Percentiles rank a stretch among this genome's conserved stretches.
phyloP scores from a whole-genome alignment of 2,888 invertebrate genomes.

The Sesia bembeciformis region DNA sequence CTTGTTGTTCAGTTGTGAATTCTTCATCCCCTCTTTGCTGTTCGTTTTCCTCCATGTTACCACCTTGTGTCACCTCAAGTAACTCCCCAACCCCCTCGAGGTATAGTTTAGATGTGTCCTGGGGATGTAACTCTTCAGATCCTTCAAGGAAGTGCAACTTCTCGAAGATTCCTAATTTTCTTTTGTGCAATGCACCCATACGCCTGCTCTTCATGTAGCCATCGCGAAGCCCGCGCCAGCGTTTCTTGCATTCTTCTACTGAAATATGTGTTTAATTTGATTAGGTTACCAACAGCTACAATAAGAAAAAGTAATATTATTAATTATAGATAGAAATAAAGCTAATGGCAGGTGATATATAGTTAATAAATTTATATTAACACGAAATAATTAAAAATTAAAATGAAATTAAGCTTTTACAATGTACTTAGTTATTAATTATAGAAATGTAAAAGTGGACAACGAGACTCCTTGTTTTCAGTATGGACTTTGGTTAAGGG shows the following conservation, averaged over 20 bases:
- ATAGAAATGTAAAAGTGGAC: too few species aligned
- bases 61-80: slow-evolving; percentile 3
- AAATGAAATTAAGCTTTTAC: too few species aligned
- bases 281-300: too few species aligned
- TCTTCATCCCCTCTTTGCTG: slow-evolving; percentile 13
- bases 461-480: too few species aligned
- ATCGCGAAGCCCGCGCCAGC: slow-evolving; percentile 71
- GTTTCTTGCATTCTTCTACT: slow-evolving; percentile 74
- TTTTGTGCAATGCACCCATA: slow-evolving; percentile 46
- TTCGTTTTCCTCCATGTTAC: slow-evolving; percentile 1
- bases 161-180: slow-evolving; percentile 44
- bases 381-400: too few species aligned
- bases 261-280: slow-evolving; percentile 17
- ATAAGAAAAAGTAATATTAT: neutral
- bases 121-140: slow-evolving; percentile 1
- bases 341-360: too few species aligned
- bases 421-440: too few species aligned
- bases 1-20: slow-evolving; percentile 35
- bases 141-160: slow-evolving; percentile 50
- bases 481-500: too few species aligned
- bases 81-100: neutral
- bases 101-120: neutral
- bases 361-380: neutral
- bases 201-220: slow-evolving; percentile 68
- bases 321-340: too few species aligned